Evolutionary conservation across 2,113 vertebrate species (phyloP), one percentile per base, ranked within the genome.

Genomic region (Laticauda laticaudata): DNA sequence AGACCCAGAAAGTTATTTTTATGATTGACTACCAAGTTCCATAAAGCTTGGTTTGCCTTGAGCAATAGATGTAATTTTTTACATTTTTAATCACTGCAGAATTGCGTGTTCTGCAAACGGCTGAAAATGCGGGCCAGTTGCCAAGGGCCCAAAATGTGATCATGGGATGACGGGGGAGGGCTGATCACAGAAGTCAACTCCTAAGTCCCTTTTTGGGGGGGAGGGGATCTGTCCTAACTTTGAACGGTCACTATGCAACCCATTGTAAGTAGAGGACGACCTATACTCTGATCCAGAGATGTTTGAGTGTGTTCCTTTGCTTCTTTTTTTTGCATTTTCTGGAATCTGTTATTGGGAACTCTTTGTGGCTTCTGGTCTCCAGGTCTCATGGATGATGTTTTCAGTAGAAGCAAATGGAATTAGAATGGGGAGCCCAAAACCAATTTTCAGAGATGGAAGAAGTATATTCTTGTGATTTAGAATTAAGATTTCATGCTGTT

Each of bases 401-500:
- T 88, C 12, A 34, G 45, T 14, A 39, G 1, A 20, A 39, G 34
- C 39, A 53, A 69, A 64, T 10, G 45, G n/a, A 12, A 11, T 54
- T 75, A 39, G 69, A 92, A 10, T 24, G 24, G 43, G 10, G 24
- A 26, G 48, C 48, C 45, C 43, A 54, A 92, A 53, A 57, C 18
- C 29, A 54, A 21, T 48, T 45, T n/a, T 92, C 86, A 92, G 64
- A 92, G 34, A 54, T 34, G 29, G 8, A 26, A 4, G 34, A 26
- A 10, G 93, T 94, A 2, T 34, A 4, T 34, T n/a, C 91, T 3
- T 88, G 29, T 39, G 89, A 34, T 34, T 18, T 75, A 93, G 69
- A 95, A 94, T 87, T 43, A 54, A 93, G 92, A 93, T 92, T 75
- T 90, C 18, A 94, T 61, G 51, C 12, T 94, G 3, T 93, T 89